Evolutionary conservation across 1,140 invertebrate species (phyloP), one percentile per base, ranked within the genome.

Genomic region (Spodoptera frugiperda): DNA sequence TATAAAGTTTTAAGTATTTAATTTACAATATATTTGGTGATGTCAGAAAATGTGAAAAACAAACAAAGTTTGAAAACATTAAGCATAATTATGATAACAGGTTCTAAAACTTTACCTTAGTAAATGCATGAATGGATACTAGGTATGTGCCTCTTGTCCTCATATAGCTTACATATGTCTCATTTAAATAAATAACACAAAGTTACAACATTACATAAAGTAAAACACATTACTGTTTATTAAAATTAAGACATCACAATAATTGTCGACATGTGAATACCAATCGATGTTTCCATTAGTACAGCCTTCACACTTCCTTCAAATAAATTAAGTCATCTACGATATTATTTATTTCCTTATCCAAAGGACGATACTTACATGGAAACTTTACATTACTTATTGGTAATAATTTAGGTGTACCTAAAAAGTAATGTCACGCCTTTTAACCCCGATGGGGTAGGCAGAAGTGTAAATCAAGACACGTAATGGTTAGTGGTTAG

Each of bases 211-310:
- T 39, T 39, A 39, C 33, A 6, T 4, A 39, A 39, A 39, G 33
- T 39, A 39, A 39, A 39, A 39, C 33, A 54, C 51, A 15, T 53
- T 15, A 53, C 51, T 15, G 3, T 3, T 15, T 15, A 9, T 53
- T 53, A 53, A n/a, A 17, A 53, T 21, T 55, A 55, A 3, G 19
- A 25, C 19, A 12, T 25, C 53, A 55, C 19, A 55, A 25, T 55
- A 55, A 55, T 9, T 11, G 17, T 55, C 11, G 10, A 25, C 53
- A 21, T 12, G 9, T 55, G 19, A 55, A 55, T 57, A 57, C 54
- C 21, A 30, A 57, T 57, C 54, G 54, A 57, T 57, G 54, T 57
- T 30, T 57, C 25, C 10, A 57, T 57, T 57, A 30, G 21, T 14
- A 30, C 54, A 57, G 11, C 54, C 54, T 57, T 57, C 54, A 57